Base-by-base conservation (phyloP, 2,888 invertebrate genomes). In the Carcina quercana region DNA sequence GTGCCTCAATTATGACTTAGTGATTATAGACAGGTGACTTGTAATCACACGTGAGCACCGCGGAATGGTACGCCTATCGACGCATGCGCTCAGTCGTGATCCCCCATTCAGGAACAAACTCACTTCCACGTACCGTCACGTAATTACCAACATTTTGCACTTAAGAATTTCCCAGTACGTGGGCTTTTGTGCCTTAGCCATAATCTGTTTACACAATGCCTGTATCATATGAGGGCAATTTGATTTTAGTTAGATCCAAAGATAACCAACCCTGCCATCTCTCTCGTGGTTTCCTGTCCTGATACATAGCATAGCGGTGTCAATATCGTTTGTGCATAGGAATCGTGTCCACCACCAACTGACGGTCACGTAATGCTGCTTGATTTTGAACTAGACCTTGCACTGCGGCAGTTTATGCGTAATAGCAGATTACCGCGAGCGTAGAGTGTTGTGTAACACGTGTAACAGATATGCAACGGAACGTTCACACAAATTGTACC, bases 1-100 rank as follows among this genome's bases (percentile, higher is more conserved):
- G 53, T 69, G 52, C 57, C 53, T 58, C 56, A 65, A 72, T 72
- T 69, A 71, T 66, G 59, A 63, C 56, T 55, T 54, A 47, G 48
- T 61, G 53, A 55, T 71, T 65, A 68, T 59, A 66, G 59, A 48
- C 48, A 52, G 52, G 50, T 54, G 51, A 52, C 52, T 56, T 42
- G 43, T 70, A 70, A 73, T 70, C 53, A 68, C 56, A 59, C 50
- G 53, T 38, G 42, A 35, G 40, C 28, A 25, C 36, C 38, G 38
- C 35, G 32, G 36, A 43, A 49, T 45, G 44, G 41, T 43, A 40
- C 39, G 45, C 45, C 44, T 53, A 34, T n/a, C n/a, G n/a, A n/a
- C 45, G 41, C 38, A 47, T 38, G 52, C 50, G 51, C 52, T 46
- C 42, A 47, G 37, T 59, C 53, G 53, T 54, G 54, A 48, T 56